Percentiles rank a stretch among this genome's conserved stretches.
Conservation (phyloP, 1,140 invertebrate species). For the Solen grandis region DNA sequence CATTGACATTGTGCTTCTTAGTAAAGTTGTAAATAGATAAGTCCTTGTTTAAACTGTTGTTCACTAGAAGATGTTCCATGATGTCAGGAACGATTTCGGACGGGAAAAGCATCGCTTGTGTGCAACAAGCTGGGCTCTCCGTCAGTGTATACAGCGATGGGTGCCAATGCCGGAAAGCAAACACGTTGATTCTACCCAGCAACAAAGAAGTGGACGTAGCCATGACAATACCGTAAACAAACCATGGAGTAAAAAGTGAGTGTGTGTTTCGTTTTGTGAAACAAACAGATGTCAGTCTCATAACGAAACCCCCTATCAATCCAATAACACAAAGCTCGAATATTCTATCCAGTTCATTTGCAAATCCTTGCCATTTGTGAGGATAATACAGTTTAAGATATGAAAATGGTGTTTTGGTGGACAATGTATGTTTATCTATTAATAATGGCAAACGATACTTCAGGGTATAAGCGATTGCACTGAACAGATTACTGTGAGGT, state of each 20-base stretch:
- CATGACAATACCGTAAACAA: constrained; percentile 21
- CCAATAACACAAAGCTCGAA: constrained; percentile 49
- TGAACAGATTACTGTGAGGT: constrained; percentile 32
- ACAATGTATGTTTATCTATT: not conserved
- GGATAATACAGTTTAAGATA: constrained; percentile 62
- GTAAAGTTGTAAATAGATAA: constrained; percentile 29
- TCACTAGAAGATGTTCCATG: constrained; percentile 31
- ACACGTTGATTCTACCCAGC: constrained; percentile 53
- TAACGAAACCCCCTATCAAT: constrained; percentile 15
- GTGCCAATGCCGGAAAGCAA: constrained; percentile 50
- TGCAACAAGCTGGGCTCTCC: constrained; percentile 51
- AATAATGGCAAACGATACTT: not conserved
- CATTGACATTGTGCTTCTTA: not conserved
- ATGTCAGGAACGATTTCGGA: constrained; percentile 14
- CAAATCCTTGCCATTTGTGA: constrained; percentile 56
- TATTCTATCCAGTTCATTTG: constrained; percentile 42
- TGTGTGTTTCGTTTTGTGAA: too few relatives aligned
- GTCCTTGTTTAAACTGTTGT: constrained; percentile 39
- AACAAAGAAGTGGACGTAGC: not conserved
- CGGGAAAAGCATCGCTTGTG: constrained; percentile 57
- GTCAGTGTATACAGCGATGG: constrained; percentile 36
- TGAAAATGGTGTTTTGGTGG: not conserved
- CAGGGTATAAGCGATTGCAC: constrained; percentile 32
- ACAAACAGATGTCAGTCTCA: too few relatives aligned
- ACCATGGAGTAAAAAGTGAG: too few relatives aligned